Evolutionary conservation across 2,797 vertebrate species (phyloP).

Genomic region (Hemibagrus guttatus): DNA sequence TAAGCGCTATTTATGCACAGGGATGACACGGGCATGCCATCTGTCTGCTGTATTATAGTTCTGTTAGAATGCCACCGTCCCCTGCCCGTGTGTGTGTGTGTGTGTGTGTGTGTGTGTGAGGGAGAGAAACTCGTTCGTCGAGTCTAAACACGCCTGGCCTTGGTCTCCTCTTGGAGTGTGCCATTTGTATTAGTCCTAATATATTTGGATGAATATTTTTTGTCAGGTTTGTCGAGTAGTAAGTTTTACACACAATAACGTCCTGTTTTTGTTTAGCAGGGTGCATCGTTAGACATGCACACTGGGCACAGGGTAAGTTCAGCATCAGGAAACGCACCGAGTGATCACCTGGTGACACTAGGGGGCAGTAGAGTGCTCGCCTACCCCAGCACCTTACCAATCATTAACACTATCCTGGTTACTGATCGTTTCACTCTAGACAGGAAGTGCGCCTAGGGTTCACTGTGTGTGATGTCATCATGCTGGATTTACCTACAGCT

Average conservation of each 20-base stretch:
- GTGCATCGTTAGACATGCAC: conserved; percentile 11
- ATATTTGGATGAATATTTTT: conserved; percentile 38
- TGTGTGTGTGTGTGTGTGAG: neutral
- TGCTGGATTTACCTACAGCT: neutral
- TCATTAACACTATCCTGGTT: neutral
- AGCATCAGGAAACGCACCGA: conserved; percentile 1
- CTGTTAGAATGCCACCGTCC: conserved; percentile 9
- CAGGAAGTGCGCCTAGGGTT: neutral
- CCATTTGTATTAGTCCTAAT: conserved; percentile 80
- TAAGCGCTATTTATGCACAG: conserved; percentile 78
- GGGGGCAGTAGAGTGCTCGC: neutral
- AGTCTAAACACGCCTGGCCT: conserved; percentile 86
- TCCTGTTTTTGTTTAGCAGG: conserved; percentile 17
- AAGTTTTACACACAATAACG: too few species aligned
- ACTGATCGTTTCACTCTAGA: neutral
- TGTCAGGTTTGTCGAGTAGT: conserved; percentile 15
- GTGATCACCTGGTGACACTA: conserved; percentile 10
- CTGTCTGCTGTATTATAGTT: conserved; percentile 79
- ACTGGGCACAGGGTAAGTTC: neutral
- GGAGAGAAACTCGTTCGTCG: conserved; percentile 77
- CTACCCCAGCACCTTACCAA: neutral
- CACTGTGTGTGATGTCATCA: neutral
- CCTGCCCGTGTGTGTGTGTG: conserved; percentile 63
- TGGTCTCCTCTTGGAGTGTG: conserved; percentile 86
- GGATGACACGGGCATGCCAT: conserved; percentile 78